Evolutionary conservation across 2,113 vertebrate species (phyloP), one percentile per base, ranked within the genome.

Genomic region (Marmota flaviventris): DNA sequence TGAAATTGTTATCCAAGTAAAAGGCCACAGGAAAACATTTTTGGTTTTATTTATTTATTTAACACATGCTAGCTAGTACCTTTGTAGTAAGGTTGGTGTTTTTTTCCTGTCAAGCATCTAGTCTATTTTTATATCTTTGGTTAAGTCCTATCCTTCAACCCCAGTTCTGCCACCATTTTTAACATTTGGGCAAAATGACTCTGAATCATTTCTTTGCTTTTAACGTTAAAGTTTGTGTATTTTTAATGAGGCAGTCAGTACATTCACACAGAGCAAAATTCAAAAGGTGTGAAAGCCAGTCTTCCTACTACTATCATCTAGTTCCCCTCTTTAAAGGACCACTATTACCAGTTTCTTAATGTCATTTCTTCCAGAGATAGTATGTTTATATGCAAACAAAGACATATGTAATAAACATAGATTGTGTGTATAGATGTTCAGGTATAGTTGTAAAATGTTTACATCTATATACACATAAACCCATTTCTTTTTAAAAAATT

Each of bases 1-100:
- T 86, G 16, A 89, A 91, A 42, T 85, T 72, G 56, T 84, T 65
- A 79, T 8, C 63, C 85, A 90, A 79, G 25, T 79, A 63, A 88
- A 90, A 81, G 67, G 24, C 4, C 93, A 90, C 16, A 82, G 42
- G 61, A 89, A 78, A 39, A 29, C 27, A 24, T 65, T 89, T 89
- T 24, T 32, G 29, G 45, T 93, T 79, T 83, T 63, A 12, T 42
- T 92, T 37, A 7, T 89, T 87, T 87, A 18, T 37, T 76, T 56
- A 67, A 85, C 18, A 39, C 4, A 53, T 63, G 32, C 18, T 34
- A 39, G 32, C 18, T 34, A 39, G n/a, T 29, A 45, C 11, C 48
- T 84, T 42, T 45, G 29, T 85, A 65, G 84, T 92, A 24, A 79
- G 27, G 2, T n/a, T 82, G 82, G 16, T 78, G 29, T 27, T 89